These are phyloP conservation scores for Rachycentron canadum DNA, from an alignment of 2,797 vertebrate species.

Conservation along the genomic window DNA sequence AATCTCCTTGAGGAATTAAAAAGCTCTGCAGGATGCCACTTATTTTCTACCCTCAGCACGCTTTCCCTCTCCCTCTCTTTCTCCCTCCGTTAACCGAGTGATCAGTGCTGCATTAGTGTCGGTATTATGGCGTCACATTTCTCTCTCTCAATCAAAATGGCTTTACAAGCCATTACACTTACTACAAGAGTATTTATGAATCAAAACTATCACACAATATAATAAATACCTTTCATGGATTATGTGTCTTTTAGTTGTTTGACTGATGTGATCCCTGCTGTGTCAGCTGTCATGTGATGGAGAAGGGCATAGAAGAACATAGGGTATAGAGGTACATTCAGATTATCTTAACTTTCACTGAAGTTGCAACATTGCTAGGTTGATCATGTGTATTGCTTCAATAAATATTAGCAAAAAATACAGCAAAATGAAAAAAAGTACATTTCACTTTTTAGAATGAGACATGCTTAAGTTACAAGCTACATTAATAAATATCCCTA, in stretches of 20 bases:
- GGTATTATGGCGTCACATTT: slow-evolving; percentile 43
- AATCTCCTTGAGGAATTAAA: slow-evolving; percentile 83
- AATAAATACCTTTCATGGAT: slow-evolving; percentile 19
- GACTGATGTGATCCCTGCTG: slow-evolving; percentile 10
- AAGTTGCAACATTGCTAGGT: background rate
- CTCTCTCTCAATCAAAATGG: slow-evolving; percentile 45
- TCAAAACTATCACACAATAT: slow-evolving; percentile 14
- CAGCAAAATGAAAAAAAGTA: too few species aligned
- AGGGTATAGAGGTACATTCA: background rate
- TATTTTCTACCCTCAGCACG: slow-evolving; percentile 71
- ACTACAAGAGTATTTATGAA: slow-evolving; percentile 23
- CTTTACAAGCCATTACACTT: slow-evolving; percentile 34
- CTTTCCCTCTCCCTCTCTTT: slow-evolving; percentile 3
- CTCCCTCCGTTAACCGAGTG: slow-evolving; percentile 63
- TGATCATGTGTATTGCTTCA: background rate
- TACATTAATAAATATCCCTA: background rate
- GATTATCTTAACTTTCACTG: background rate
- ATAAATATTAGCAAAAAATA: background rate
- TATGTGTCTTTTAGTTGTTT: slow-evolving; percentile 13
- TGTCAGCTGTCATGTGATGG: slow-evolving; percentile 1
- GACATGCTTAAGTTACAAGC: too few species aligned
- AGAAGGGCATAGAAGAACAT: background rate
- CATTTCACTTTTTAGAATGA: too few species aligned
- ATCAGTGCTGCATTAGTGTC: slow-evolving; percentile 70
- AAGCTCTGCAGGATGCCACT: slow-evolving; percentile 79